A percentile compares a stretch with the other conserved stretches of the same genome.
Conservation (phyloP, 2,113 vertebrate genomes). For the Rhynchopsitta pachyrhyncha region DNA sequence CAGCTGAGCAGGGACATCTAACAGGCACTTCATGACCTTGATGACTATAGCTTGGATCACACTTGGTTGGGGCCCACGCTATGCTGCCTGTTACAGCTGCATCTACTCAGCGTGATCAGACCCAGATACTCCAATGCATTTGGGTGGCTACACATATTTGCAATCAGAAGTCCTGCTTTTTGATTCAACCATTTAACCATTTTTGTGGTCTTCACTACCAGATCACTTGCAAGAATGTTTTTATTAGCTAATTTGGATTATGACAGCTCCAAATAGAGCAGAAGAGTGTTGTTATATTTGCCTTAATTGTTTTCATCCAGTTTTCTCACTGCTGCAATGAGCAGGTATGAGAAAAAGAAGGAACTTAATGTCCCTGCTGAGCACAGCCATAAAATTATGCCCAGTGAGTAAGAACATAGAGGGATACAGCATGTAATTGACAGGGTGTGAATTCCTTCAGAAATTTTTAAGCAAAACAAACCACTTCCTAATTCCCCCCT, state of each 20-base stretch:
- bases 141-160: neutral
- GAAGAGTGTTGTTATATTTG: neutral
- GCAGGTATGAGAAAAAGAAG: neutral
- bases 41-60: neutral
- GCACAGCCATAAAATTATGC: neutral
- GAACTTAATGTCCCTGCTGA: neutral
- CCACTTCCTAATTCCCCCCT: neutral
- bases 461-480: neutral
- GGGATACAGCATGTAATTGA: neutral
- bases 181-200: neutral
- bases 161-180: neutral
- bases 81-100: neutral
- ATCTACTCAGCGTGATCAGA: fast-evolving
- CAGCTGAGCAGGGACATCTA: neutral
- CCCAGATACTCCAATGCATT: neutral
- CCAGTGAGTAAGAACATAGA: neutral
- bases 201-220: neutral
- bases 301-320: neutral
- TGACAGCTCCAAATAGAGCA: neutral
- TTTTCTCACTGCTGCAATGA: neutral
- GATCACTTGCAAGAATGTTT: neutral
- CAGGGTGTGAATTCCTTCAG: neutral
- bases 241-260: neutral
- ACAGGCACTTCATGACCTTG: neutral
- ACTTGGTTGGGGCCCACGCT: fast-evolving